Evolutionary conservation across 2,113 vertebrate species (phyloP).

Genomic region (Leptodactylus fuscus): DNA sequence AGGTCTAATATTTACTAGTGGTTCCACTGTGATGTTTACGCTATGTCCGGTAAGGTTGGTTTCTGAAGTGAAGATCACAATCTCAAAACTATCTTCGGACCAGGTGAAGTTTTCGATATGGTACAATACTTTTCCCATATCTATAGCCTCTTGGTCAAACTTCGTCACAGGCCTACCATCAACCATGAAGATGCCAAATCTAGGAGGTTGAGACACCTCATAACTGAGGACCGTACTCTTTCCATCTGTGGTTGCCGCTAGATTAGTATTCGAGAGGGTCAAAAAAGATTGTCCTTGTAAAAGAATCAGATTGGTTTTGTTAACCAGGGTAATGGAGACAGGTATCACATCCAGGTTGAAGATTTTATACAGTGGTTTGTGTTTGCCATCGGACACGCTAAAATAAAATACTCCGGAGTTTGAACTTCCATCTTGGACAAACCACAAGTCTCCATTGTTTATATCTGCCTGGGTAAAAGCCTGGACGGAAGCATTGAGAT

Average conservation of each 20-base stretch:
- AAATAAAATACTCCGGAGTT: slow-evolving; percentile 89
- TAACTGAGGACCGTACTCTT: slow-evolving; percentile 78
- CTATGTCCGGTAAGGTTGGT: slow-evolving; percentile 79
- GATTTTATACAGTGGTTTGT: slow-evolving; percentile 86
- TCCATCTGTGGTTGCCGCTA: slow-evolving; percentile 83
- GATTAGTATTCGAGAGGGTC: slow-evolving; percentile 74
- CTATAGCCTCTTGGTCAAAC: slow-evolving; percentile 82
- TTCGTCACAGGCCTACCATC: slow-evolving; percentile 68
- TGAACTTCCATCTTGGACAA: slow-evolving; percentile 85
- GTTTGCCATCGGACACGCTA: slow-evolving; percentile 86
- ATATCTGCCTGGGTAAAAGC: slow-evolving; percentile 87
- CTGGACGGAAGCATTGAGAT: slow-evolving; percentile 71
- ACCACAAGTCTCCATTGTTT: slow-evolving; percentile 78
- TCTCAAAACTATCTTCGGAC: slow-evolving; percentile 77
- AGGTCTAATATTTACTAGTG: slow-evolving; percentile 73
- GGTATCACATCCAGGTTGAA: slow-evolving; percentile 86
- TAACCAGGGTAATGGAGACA: slow-evolving; percentile 77
- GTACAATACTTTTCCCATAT: slow-evolving; percentile 75
- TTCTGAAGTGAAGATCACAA: slow-evolving; percentile 82
- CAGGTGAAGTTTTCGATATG: slow-evolving; percentile 77
- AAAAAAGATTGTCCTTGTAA: slow-evolving; percentile 79
- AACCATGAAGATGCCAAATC: slow-evolving; percentile 77
- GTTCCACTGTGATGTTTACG: slow-evolving; percentile 76
- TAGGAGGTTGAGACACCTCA: slow-evolving; percentile 75
- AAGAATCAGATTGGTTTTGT: slow-evolving; percentile 77